Conservation (phyloP, 1,140 invertebrate species). For the Chelonus insularis region DNA sequence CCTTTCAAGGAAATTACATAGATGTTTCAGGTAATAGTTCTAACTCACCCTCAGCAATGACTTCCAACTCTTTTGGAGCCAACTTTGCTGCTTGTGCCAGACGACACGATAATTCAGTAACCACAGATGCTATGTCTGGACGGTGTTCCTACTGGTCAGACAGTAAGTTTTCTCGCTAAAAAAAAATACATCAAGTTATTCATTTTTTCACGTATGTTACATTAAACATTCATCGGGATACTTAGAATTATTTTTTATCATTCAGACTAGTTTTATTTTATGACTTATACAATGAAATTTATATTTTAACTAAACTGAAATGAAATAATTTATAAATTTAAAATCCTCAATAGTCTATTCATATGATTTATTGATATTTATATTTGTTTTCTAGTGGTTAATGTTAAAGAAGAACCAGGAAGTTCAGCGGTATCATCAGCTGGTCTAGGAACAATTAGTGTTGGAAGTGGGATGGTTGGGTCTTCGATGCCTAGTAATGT, state of each 20-base stretch:
- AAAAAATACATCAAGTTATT: too few species aligned
- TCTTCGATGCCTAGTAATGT: constrained; percentile 44
- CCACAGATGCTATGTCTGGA: constrained; percentile 42
- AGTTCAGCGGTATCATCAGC: constrained; percentile 42
- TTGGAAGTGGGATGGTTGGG: constrained; percentile 45
- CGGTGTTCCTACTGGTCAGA: constrained; percentile 51
- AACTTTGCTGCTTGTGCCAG: constrained; percentile 44
- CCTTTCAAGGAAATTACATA: constrained; percentile 57
- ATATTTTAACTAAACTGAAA: too few species aligned
- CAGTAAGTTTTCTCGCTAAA: constrained; percentile 45
- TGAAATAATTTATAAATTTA: background rate
- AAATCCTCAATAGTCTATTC: constrained; percentile 11
- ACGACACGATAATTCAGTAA: constrained; percentile 43
- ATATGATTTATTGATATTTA: constrained; percentile 33
- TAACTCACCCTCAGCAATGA: constrained; percentile 46
- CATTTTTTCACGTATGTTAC: too few species aligned
- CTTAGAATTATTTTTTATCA: too few species aligned
- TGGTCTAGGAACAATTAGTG: constrained; percentile 38
- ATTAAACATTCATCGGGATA: too few species aligned
- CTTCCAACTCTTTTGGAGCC: constrained; percentile 44
- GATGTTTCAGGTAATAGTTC: constrained; percentile 53
- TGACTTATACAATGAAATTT: too few species aligned
- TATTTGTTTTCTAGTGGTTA: constrained; percentile 43
- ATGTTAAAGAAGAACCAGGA: constrained; percentile 55
- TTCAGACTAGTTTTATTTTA: too few species aligned